A percentile compares a stretch with the other conserved stretches of the same genome.
These are phyloP conservation scores for Zaprionus davidi DNA, from an alignment of 1,140 invertebrate genomes.

Conservation along the genomic window DNA sequence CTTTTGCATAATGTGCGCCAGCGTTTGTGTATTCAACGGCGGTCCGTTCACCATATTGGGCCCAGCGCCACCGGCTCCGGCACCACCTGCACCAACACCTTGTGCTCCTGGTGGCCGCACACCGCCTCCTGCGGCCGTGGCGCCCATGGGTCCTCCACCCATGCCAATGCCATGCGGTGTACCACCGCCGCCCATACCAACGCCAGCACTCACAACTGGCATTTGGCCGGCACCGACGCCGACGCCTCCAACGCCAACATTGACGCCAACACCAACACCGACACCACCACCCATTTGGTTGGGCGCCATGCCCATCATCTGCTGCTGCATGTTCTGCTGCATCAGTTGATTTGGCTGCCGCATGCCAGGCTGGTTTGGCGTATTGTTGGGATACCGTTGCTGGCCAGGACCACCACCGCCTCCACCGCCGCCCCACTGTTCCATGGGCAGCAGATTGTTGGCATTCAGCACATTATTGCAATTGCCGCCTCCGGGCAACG, in stretches of 20 bases:
- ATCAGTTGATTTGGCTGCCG: conserved; percentile 84
- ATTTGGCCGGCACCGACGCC: conserved; percentile 69
- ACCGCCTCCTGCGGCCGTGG: conserved; percentile 46
- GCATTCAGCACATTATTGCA: conserved; percentile 64
- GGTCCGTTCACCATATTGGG: conserved; percentile 65
- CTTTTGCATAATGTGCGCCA: conserved; percentile 95
- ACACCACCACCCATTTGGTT: conserved; percentile 71
- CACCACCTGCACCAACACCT: conserved; percentile 84
- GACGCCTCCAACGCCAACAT: conserved; percentile 54
- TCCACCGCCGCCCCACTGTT: conserved; percentile 86
- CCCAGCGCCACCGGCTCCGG: conserved; percentile 84
- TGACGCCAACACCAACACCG: conserved; percentile 49
- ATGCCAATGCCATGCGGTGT: conserved; percentile 67
- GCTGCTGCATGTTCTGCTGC: conserved; percentile 84
- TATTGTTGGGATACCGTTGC: conserved; percentile 62
- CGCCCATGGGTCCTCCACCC: conserved; percentile 59
- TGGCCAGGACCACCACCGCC: conserved; percentile 43
- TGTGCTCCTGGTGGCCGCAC: conserved; percentile 72
- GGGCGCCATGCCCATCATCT: conserved; percentile 76
- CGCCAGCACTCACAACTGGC: conserved; percentile 57
- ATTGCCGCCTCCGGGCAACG: conserved; percentile 50
- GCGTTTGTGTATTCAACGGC: conserved; percentile 89
- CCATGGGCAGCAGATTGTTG: conserved; percentile 87
- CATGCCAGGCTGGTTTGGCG: conserved; percentile 83
- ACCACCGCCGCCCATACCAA: conserved; percentile 57